These are phyloP conservation scores for Drosophila formosana DNA, from an alignment of 2,888 invertebrate genomes.

Conservation along the genomic window DNA sequence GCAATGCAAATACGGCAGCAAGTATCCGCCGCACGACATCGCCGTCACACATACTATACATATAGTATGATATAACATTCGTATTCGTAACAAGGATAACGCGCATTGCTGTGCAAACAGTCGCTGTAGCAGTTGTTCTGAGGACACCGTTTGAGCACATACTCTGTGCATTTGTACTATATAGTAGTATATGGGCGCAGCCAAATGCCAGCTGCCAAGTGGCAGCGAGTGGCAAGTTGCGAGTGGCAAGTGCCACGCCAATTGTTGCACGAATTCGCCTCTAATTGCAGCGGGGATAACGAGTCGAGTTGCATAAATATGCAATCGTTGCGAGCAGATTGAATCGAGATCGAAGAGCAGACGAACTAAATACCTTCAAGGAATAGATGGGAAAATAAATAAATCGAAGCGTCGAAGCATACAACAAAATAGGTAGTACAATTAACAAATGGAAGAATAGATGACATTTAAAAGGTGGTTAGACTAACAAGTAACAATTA, in stretches of 20 bases:
- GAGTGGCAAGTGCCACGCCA: slow-evolving; percentile 6
- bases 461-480: too few species aligned
- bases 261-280: slow-evolving; percentile 6
- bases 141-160: slow-evolving; percentile 13
- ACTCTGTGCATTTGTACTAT: too few species aligned
- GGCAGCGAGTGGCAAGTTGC: background rate
- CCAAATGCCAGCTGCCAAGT: slow-evolving; percentile 6
- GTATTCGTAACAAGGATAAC: slow-evolving; percentile 29
- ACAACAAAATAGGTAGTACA: too few species aligned
- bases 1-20: slow-evolving; percentile 24
- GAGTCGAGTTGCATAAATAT: background rate
- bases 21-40: slow-evolving; percentile 11
- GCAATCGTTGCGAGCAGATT: too few species aligned
- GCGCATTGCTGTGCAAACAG: slow-evolving; percentile 31
- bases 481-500: too few species aligned
- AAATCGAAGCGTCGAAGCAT: too few species aligned
- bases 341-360: too few species aligned
- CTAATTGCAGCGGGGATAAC: slow-evolving; percentile 5
- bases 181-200: slow-evolving; percentile 3
- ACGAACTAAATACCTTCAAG: too few species aligned
- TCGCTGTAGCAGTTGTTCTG: slow-evolving; percentile 17
- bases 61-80: slow-evolving; percentile 12
- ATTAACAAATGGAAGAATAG: too few species aligned
- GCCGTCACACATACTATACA: too few species aligned
- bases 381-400: too few species aligned